Conservation (phyloP, 2,888 invertebrate genomes). For the Plutella xylostella region DNA sequence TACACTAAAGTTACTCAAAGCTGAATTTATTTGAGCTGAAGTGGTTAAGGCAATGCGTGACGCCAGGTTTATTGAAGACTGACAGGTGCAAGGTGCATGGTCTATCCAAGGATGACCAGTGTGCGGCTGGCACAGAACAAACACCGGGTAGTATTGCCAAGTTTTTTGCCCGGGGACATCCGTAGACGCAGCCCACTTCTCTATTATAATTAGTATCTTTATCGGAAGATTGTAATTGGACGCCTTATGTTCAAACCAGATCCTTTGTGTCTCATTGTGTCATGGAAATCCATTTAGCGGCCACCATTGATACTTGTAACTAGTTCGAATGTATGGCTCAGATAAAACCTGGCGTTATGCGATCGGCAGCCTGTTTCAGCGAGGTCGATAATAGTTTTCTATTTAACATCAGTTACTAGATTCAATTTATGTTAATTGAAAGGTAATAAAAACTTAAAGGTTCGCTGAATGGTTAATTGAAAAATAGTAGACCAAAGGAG, state of each 20-base stretch:
- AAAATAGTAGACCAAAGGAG: slow-evolving; percentile 1
- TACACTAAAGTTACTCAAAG: slow-evolving; percentile 14
- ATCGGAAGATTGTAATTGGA: slow-evolving; percentile 51
- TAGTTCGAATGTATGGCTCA: too few relatives aligned
- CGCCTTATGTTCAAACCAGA: slow-evolving; percentile 29
- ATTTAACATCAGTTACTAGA: too few relatives aligned
- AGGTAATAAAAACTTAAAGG: too few relatives aligned
- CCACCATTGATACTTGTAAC: too few relatives aligned
- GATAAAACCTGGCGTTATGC: too few relatives aligned
- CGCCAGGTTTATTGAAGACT: slow-evolving; percentile 54
- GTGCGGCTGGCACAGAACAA: slow-evolving; percentile 34
- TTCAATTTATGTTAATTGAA: too few relatives aligned
- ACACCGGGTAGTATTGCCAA: slow-evolving; percentile 41
- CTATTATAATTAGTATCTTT: slow-evolving; percentile 55
- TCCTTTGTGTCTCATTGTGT: slow-evolving; percentile 24
- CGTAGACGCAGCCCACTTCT: slow-evolving; percentile 33
- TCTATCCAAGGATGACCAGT: slow-evolving; percentile 57
- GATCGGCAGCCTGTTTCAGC: too few relatives aligned
- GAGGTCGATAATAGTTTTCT: too few relatives aligned
- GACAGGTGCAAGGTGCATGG: slow-evolving; percentile 51
- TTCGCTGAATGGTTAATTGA: slow-evolving; percentile 9
- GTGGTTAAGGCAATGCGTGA: slow-evolving; percentile 46
- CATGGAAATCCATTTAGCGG: not conserved
- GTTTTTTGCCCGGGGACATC: slow-evolving; percentile 40
- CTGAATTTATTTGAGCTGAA: slow-evolving; percentile 36